Base-by-base conservation (phyloP, 2,888 invertebrate genomes). In the Minunthozetes semirufus region DNA sequence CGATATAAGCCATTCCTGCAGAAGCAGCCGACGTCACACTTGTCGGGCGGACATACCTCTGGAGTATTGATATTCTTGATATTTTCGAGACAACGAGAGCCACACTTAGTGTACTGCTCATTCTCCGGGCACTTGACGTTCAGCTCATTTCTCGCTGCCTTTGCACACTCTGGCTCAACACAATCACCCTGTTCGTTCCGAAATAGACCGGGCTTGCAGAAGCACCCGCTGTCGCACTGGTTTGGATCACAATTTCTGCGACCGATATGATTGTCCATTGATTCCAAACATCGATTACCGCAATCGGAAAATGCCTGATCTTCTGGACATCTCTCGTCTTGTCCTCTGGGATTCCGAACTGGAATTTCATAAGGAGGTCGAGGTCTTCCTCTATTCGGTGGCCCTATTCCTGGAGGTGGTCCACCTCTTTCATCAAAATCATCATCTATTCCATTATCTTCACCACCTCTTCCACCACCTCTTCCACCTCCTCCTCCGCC, bases 21-120 rank as follows among this genome's bases (percentile, higher is more conserved):
- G 38, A 66, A 66, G 66, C 66, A 66, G 6, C 66, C 66, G 66
- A 66, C 29, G n/a, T 66, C 66, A 19, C 66, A 66, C 66, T 38
- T 8, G 9, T 22, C 8, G 4, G 19, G 13, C 3, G 13, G n/a
- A 66, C 66, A 66, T 5, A 1, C 19, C 8, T n/a, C 33, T 8
- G 33, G 17, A 1, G 33, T 33, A 9, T 19, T 3, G 11, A n/a
- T 27, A 25, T 66, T 33, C 11, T 33, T 5, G 4, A 33, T 17
- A 1, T 11, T 15, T 38, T 66, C 66, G n/a, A 66, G 4, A 66
- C 66, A 66, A 17, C 66, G 38, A 66, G 8, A 38, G 15, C 66
- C 66, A n/a, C 66, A 66, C 15, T 42, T 33, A 38, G 3, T 29
- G n/a, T 29, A 63, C 15, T 29, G 9, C 27, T 61, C 59, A 22